phyloP scores from a whole-genome alignment of 2,888 invertebrate species.

The Apotomis capreana region DNA sequence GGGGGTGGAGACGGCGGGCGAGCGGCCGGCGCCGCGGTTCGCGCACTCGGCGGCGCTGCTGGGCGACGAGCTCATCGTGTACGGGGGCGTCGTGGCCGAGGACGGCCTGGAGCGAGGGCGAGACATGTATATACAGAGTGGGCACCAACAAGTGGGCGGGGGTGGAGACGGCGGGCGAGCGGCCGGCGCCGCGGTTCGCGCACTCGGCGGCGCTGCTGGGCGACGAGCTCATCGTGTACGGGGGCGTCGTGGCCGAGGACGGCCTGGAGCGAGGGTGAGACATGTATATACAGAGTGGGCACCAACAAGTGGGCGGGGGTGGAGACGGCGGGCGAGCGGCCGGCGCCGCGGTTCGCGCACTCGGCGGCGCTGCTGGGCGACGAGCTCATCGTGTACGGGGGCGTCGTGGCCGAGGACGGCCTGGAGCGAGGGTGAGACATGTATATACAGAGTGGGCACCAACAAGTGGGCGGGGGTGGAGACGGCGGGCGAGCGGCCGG shows the following conservation, averaged over 20 bases:
- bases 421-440: conserved; percentile 70
- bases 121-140: conserved; percentile 39
- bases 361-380: conserved; percentile 94
- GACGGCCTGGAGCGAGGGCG: conserved; percentile 75
- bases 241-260: conserved; percentile 88
- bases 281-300: background rate
- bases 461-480: too few species aligned
- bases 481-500: conserved; percentile 78
- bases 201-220: conserved; percentile 95
- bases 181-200: conserved; percentile 91
- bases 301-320: too few species aligned
- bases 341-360: conserved; percentile 93
- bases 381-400: conserved; percentile 97
- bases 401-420: conserved; percentile 85
- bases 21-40: conserved; percentile 89
- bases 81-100: conserved; percentile 91
- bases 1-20: conserved; percentile 53
- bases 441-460: background rate
- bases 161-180: conserved; percentile 54
- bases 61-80: conserved; percentile 95
- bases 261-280: conserved; percentile 74
- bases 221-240: conserved; percentile 96
- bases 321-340: conserved; percentile 67
- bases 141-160: too few species aligned
- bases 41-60: conserved; percentile 95